Conservation (phyloP, 1,140 invertebrate genomes). For the Scaptodrosophila lebanonensis region DNA sequence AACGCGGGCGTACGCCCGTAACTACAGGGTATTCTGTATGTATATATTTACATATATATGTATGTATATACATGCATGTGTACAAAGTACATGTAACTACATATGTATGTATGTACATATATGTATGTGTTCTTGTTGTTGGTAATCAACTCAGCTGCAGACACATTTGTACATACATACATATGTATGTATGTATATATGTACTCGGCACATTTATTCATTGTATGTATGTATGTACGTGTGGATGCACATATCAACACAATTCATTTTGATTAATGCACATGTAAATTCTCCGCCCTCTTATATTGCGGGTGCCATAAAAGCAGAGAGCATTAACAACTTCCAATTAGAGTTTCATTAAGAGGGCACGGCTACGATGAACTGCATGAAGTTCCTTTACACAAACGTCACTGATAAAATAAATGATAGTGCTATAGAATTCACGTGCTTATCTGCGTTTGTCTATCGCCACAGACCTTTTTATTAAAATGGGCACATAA, state of each 20-base stretch:
- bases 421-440: background rate
- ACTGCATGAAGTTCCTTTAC: too few relatives aligned
- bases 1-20: too few relatives aligned
- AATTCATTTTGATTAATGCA: slow-evolving; percentile 2
- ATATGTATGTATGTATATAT: background rate
- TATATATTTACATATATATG: background rate
- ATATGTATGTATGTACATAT: slow-evolving; percentile 6
- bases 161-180: slow-evolving; percentile 5
- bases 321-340: slow-evolving; percentile 21
- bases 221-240: too few relatives aligned
- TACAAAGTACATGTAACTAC: background rate
- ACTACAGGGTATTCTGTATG: too few relatives aligned
- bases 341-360: slow-evolving; percentile 8
- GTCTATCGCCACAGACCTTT: background rate
- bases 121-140: slow-evolving; percentile 17
- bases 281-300: background rate
- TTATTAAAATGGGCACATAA: slow-evolving; percentile 28
- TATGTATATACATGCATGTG: slow-evolving; percentile 1
- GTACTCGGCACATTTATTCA: too few relatives aligned
- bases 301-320: too few relatives aligned
- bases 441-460: background rate
- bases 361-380: too few relatives aligned
- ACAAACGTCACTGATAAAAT: background rate
- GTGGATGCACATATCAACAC: too few relatives aligned
- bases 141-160: slow-evolving; percentile 25